Conservation (phyloP, 2,888 invertebrate genomes). For the Eupeodes latifasciatus region DNA sequence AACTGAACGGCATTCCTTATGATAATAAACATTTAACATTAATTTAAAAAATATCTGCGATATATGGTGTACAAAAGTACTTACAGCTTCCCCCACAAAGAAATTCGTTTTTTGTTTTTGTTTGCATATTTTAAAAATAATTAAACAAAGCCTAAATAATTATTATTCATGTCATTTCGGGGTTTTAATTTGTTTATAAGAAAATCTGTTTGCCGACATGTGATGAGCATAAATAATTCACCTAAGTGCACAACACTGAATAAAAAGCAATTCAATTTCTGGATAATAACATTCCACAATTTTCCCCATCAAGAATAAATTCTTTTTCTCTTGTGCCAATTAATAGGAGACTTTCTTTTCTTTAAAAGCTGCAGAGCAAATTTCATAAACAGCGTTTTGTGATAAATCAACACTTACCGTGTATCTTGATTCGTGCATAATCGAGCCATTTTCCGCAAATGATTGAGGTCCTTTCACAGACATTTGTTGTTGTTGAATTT, state of each 20-base stretch:
- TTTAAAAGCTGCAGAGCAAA: not conserved
- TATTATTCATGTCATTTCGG: too few relatives aligned
- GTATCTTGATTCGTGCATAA: conserved; percentile 81
- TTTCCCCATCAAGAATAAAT: not conserved
- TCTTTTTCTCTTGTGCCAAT: not conserved
- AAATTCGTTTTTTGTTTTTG: too few relatives aligned
- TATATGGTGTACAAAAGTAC: too few relatives aligned
- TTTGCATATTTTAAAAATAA: too few relatives aligned
- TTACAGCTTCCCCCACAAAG: too few relatives aligned
- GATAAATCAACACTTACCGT: conserved; percentile 80
- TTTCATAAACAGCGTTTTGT: not conserved
- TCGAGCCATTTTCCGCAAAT: conserved; percentile 79
- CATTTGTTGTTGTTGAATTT: conserved; percentile 80
- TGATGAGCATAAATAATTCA: not conserved
- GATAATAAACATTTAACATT: too few relatives aligned
- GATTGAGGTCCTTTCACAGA: conserved; percentile 79
- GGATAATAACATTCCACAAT: not conserved
- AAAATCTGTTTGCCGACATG: not conserved
- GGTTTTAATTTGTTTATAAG: not conserved
- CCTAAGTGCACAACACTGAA: not conserved
- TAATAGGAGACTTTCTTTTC: not conserved
- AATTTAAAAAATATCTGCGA: too few relatives aligned
- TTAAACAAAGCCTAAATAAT: too few relatives aligned
- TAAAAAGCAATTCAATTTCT: not conserved
- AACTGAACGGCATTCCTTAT: too few relatives aligned